Conservation (phyloP, 2,113 vertebrate species). For the Motacilla alba region DNA sequence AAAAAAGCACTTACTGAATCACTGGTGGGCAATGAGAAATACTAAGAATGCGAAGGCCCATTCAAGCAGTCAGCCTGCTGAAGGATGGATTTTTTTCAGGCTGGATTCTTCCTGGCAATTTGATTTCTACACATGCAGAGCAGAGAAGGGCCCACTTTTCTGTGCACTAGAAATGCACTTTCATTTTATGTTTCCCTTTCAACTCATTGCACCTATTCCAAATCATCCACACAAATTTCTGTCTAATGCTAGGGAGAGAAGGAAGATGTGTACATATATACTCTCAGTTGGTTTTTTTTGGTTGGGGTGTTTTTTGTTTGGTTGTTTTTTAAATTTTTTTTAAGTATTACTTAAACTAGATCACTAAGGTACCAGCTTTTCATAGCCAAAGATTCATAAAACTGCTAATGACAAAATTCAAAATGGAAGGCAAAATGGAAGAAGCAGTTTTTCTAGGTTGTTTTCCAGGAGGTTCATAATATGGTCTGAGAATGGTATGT, state of each 20-base stretch:
- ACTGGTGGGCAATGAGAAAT: not conserved
- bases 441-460: not conserved
- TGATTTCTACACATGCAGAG: not conserved
- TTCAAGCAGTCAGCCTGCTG: not conserved
- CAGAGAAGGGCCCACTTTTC: not conserved
- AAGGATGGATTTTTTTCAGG: not conserved
- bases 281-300: too few species aligned
- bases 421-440: not conserved
- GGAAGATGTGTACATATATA: not conserved
- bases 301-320: too few species aligned
- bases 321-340: fast-evolving
- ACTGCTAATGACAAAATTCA: not conserved
- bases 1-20: not conserved
- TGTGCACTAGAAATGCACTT: not conserved
- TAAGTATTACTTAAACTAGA: not conserved
- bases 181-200: not conserved
- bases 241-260: not conserved
- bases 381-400: not conserved
- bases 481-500: not conserved
- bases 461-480: not conserved
- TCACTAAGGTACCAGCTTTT: not conserved
- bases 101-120: not conserved
- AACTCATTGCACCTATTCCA: not conserved
- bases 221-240: not conserved
- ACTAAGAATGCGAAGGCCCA: not conserved